Evolutionary conservation across 2,113 vertebrate genomes (phyloP).

Genomic region (Nothobranchius kuhntae): DNA sequence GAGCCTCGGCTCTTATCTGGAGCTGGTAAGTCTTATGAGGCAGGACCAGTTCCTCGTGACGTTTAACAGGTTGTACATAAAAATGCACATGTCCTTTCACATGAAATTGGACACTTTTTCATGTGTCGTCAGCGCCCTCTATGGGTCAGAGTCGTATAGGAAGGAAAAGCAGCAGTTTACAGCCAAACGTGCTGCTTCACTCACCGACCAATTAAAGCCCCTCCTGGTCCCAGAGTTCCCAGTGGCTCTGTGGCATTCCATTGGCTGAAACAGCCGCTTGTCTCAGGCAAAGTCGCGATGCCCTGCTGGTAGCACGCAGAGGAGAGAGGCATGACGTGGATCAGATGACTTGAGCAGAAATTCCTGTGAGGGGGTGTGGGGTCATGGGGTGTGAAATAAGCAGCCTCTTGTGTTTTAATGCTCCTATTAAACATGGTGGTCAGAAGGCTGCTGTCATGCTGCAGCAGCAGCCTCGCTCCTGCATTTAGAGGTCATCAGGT

Average conservation of each 20-base stretch:
- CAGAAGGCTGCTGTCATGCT: background rate
- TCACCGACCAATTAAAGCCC: slow-evolving; percentile 20
- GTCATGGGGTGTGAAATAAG: slow-evolving; percentile 1
- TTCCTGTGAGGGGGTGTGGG: background rate
- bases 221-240: background rate
- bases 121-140: slow-evolving; percentile 40
- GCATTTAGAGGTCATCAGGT: background rate
- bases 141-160: slow-evolving; percentile 16
- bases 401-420: background rate
- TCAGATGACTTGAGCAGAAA: slow-evolving; percentile 39
- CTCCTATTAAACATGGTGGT: background rate
- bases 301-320: slow-evolving; percentile 3
- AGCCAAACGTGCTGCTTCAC: slow-evolving; percentile 17
- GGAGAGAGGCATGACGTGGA: slow-evolving; percentile 34
- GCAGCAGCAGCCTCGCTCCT: background rate
- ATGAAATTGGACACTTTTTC: background rate
- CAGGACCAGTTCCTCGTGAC: too few species aligned
- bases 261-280: slow-evolving; percentile 18
- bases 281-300: slow-evolving; percentile 14
- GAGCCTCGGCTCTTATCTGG: too few species aligned
- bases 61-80: too few species aligned
- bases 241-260: slow-evolving; percentile 3
- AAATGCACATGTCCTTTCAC: background rate
- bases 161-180: slow-evolving; percentile 14
- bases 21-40: too few species aligned